phyloP scores from a whole-genome alignment of 2,797 vertebrate genomes.

The Petrocephalus schoutedeni region DNA sequence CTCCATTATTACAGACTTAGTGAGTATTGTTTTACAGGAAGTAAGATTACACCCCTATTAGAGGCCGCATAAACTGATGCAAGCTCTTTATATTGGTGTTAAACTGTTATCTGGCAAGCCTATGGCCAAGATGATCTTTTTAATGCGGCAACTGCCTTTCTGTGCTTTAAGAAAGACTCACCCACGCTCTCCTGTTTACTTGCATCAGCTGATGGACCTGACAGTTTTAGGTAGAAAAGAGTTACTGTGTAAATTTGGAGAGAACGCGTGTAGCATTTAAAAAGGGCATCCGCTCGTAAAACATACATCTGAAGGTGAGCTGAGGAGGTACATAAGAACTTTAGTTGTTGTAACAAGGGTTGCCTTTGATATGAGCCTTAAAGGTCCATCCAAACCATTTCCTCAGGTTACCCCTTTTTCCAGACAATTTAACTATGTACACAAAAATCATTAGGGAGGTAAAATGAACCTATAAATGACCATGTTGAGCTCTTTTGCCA shows the following conservation, averaged over 20 bases:
- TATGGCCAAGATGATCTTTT: background rate
- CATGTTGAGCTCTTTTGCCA: background rate
- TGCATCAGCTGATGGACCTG: background rate
- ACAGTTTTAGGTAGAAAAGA: background rate
- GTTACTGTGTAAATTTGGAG: background rate
- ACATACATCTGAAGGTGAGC: background rate
- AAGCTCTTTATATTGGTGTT: background rate
- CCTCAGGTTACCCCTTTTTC: background rate
- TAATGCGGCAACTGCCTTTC: background rate
- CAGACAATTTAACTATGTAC: background rate
- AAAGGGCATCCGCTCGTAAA: background rate
- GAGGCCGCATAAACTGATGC: background rate
- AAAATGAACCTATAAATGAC: background rate
- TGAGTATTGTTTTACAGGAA: conserved; percentile 18
- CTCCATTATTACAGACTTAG: background rate
- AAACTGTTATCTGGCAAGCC: background rate
- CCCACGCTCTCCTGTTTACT: background rate
- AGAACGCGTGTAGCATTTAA: background rate
- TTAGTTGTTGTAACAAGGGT: background rate
- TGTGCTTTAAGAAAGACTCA: background rate
- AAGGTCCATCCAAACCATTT: background rate
- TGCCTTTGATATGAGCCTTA: background rate
- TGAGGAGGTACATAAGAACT: background rate
- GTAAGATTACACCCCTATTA: conserved; percentile 11
- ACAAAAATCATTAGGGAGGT: background rate